Evolutionary conservation across 2,888 invertebrate genomes (phyloP).

Genomic region (Temnothorax ravouxi): DNA sequence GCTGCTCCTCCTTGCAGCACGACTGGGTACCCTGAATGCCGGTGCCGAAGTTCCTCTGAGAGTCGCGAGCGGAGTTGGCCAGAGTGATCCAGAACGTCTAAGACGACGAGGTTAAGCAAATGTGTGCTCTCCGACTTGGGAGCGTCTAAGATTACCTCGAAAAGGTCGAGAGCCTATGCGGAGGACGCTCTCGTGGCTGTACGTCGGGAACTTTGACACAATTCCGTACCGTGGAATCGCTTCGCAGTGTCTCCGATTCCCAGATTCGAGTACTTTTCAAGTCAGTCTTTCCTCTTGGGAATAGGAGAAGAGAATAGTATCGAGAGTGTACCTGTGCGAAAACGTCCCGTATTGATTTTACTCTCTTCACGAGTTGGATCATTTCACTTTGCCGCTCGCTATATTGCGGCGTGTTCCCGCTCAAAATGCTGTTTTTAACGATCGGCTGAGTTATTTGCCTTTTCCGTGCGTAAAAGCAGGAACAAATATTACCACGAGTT

Average conservation of each 20-base stretch:
- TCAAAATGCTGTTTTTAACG: constrained; percentile 16
- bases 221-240: constrained; percentile 54
- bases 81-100: constrained; percentile 71
- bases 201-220: constrained; percentile 66
- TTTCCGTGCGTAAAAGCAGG: background rate
- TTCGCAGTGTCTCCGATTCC: constrained; percentile 41
- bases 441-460: background rate
- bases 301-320: constrained; percentile 37
- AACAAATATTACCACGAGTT: background rate
- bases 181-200: constrained; percentile 22
- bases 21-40: constrained; percentile 70
- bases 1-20: constrained; percentile 72
- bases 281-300: constrained; percentile 15
- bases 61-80: constrained; percentile 66
- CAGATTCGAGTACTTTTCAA: constrained; percentile 52
- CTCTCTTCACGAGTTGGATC: constrained; percentile 19
- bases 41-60: constrained; percentile 68
- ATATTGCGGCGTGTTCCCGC: constrained; percentile 4
- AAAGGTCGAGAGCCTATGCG: constrained; percentile 69
- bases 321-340: constrained; percentile 13
- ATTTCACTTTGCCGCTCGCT: constrained; percentile 18
- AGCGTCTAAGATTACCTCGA: constrained; percentile 69
- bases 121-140: constrained; percentile 67
- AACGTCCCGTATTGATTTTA: constrained; percentile 42
- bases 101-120: constrained; percentile 74